Evolutionary conservation across 2,113 vertebrate species (phyloP), one percentile per base, ranked within the genome.

Genomic region (Etia nguti): DNA sequence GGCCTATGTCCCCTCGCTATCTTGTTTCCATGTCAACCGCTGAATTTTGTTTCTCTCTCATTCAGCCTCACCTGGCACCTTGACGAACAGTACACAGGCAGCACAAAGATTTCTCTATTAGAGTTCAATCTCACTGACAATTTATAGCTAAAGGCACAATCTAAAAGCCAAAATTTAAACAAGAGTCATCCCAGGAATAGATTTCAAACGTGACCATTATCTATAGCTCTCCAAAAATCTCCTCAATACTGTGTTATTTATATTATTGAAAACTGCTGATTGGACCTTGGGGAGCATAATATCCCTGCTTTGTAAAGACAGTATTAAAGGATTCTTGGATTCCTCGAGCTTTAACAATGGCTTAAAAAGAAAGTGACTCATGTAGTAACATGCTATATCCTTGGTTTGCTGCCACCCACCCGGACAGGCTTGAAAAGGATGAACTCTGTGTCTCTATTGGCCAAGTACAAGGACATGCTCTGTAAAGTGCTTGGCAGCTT

Each of bases 361-460:
- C 36, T 83, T 75, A 54, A 57, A 86, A 87, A 88, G 41, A 88
- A 80, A 79, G 4, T 2, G 84, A 85, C 24, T 85, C 56, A 31
- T 77, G 57, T 79, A 16, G 73, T 50, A 77, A 38, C 54, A 55
- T 70, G 92, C 65, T 73, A 80, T 55, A 80, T 15, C 84, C 31
- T 20, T 56, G 46, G 16, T 18, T 80, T 86, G 73, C 48, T 24
- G 68, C 92, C 90, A 98, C 98, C 96, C 92, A 99, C 99, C 97
- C 97, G 96, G 29, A 99, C 98, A 20, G 98, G 98, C 89, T 99
- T 99, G 95, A 99, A 99, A 87, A 99, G 96, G 94, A 99, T 99
- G 95, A 99, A 98, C 93, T 99, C 99, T 0, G 98, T 99, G 48
- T 99, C 99, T 96, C 97, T 98, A 90, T 99, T 99, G 94, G 98